A percentile compares a stretch with the other conserved stretches of the same genome.
phyloP scores from a whole-genome alignment of 2,888 invertebrate genomes.

The Baccha elongata region DNA sequence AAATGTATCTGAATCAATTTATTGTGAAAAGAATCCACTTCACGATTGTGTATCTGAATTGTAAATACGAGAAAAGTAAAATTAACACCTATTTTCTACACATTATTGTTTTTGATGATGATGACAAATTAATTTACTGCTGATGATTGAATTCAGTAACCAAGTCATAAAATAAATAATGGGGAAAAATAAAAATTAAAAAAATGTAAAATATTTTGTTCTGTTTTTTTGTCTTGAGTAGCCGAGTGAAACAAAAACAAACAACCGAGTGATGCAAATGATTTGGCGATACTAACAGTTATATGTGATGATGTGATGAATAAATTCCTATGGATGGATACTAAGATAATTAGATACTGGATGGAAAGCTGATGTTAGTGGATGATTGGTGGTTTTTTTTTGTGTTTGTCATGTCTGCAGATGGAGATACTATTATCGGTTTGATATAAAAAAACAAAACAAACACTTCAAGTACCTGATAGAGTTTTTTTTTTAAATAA shows the following conservation, averaged over 20 bases:
- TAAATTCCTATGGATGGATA: constrained; percentile 21
- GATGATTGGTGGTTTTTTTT: background rate
- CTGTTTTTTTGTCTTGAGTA: constrained; percentile 11
- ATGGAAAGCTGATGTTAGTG: background rate
- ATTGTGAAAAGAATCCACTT: constrained; percentile 29
- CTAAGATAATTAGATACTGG: too few species aligned
- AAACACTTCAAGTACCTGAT: too few species aligned
- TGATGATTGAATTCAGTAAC: background rate
- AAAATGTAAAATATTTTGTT: background rate
- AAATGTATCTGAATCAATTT: constrained; percentile 30
- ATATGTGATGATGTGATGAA: constrained; percentile 8
- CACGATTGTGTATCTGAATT: constrained; percentile 7
- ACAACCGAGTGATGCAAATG: constrained; percentile 28
- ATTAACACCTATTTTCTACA: constrained; percentile 7
- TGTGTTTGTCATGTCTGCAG: background rate
- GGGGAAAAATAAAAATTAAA: background rate
- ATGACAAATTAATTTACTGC: background rate
- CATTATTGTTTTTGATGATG: background rate
- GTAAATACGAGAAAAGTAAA: background rate
- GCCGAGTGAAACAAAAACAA: constrained; percentile 12
- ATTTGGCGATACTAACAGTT: constrained; percentile 46
- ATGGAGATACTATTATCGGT: background rate
- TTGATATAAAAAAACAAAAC: background rate
- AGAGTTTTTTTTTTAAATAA: too few species aligned
- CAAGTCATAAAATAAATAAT: constrained; percentile 13